Conservation (phyloP, 2,888 invertebrate species). For the Minunthozetes semirufus region DNA sequence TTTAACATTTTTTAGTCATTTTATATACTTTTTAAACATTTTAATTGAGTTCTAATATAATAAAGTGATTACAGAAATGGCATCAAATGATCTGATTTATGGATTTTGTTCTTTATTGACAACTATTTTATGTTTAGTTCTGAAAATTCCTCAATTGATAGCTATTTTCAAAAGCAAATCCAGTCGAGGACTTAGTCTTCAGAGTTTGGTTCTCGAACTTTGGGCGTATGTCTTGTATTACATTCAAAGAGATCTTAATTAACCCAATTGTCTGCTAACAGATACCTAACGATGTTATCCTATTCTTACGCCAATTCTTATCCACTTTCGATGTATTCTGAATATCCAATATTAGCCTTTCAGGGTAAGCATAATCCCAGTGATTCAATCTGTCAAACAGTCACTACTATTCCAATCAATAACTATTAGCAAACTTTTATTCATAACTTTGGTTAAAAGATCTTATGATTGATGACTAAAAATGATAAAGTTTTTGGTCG, state of each 20-base stretch:
- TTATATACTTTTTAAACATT: neutral
- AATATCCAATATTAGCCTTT: slow-evolving; percentile 16
- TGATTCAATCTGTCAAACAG: too few species aligned
- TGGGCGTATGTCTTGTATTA: slow-evolving; percentile 22
- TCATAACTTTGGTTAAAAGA: too few species aligned
- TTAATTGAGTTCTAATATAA: neutral
- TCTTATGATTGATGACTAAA: too few species aligned
- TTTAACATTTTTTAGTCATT: neutral
- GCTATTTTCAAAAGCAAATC: slow-evolving; percentile 13
- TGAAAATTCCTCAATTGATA: slow-evolving; percentile 24
- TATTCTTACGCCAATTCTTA: slow-evolving; percentile 24
- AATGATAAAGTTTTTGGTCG: too few species aligned
- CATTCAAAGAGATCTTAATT: neutral
- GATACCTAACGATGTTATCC: slow-evolving; percentile 27
- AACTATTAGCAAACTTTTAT: too few species aligned
- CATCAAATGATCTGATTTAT: slow-evolving; percentile 12
- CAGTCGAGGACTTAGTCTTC: slow-evolving; percentile 21
- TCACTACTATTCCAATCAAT: too few species aligned
- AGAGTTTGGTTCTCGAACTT: slow-evolving; percentile 20
- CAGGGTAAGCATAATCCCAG: neutral
- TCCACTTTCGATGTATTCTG: slow-evolving; percentile 13
- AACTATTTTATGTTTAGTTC: slow-evolving; percentile 9
- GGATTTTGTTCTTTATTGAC: slow-evolving; percentile 7
- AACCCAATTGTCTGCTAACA: neutral
- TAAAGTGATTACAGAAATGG: neutral